phyloP scores from a whole-genome alignment of 1,140 invertebrate species.

The Bacillus rossius region DNA sequence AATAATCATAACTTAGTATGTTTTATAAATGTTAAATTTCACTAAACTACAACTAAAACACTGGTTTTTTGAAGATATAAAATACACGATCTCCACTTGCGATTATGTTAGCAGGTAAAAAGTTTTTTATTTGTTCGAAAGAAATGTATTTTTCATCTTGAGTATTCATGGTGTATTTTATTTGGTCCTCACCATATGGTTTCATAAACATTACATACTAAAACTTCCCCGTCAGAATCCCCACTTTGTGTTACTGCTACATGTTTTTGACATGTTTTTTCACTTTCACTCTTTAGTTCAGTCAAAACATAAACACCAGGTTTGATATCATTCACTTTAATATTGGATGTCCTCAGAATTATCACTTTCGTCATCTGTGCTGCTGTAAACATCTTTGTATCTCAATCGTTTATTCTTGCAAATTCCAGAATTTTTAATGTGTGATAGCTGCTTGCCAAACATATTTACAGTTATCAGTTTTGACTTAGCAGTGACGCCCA shows the following conservation, averaged over 20 bases:
- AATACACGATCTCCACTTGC: neutral
- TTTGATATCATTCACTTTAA: neutral
- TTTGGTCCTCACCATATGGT: neutral
- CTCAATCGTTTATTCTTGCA: neutral
- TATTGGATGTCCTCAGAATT: neutral
- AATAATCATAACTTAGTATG: too few relatives aligned
- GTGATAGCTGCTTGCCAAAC: neutral
- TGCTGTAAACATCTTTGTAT: neutral
- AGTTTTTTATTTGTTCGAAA: neutral
- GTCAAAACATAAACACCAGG: neutral
- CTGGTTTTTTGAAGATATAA: neutral
- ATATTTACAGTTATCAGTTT: neutral
- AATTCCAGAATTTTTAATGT: neutral
- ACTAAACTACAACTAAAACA: too few relatives aligned
- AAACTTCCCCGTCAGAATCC: neutral
- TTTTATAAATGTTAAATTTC: neutral
- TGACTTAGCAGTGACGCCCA: neutral
- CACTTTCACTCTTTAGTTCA: neutral
- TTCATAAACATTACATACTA: conserved; percentile 1
- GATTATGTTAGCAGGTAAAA: neutral
- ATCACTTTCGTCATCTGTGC: neutral
- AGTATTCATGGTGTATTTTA: neutral
- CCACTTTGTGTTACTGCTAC: neutral
- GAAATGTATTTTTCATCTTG: conserved; percentile 2
- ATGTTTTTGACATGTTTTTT: neutral